Base-by-base conservation (phyloP, 2,888 invertebrate genomes). In the Ashinkailepas kermadecensis region DNA sequence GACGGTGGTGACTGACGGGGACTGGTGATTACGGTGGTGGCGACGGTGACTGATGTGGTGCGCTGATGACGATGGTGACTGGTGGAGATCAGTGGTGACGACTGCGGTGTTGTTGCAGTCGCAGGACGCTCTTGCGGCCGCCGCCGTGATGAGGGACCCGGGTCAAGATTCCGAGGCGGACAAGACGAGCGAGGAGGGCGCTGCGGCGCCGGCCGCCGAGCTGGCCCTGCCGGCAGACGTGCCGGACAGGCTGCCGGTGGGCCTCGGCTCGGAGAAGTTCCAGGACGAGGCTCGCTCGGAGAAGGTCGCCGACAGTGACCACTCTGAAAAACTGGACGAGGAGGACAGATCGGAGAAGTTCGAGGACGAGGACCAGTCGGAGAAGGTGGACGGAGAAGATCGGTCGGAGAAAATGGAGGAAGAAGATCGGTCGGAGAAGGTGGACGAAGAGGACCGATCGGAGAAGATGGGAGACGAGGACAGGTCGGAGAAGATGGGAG, bases 1-100 rank as follows among this genome's bases (percentile, higher is more conserved):
- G 39, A 39, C 39, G 39, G 39, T 39, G 39, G 39, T 39, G 39
- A 39, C 39, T 39, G 39, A 39, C 39, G 39, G 39, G 39, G 39
- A 3, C 39, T 39, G 39, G 39, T 39, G 39, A 39, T 39, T 39
- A 39, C 39, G 39, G 4, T 39, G 39, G 39, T 39, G 39, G 39
- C 4, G 39, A 39, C 39, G 39, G 39, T 39, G 39, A 39, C 39
- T 39, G 39, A 1, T 39, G 39, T 39, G 39, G 39, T 39, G 39
- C 39, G 4, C 39, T 39, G 39, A 39, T 4, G 39, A 39, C 39
- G 39, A 39, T 39, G 39, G 39, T 4, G 39, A 39, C 39, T 39
- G 39, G 39, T 39, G 39, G 39, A 88, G 87, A 83, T 84, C 84
- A 81, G 84, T 81, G 67, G 82, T 15, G 59, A 59, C 15, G 59